Base-by-base conservation (phyloP, 2,888 invertebrate species). In the Drosophila neoperkinsi region DNA sequence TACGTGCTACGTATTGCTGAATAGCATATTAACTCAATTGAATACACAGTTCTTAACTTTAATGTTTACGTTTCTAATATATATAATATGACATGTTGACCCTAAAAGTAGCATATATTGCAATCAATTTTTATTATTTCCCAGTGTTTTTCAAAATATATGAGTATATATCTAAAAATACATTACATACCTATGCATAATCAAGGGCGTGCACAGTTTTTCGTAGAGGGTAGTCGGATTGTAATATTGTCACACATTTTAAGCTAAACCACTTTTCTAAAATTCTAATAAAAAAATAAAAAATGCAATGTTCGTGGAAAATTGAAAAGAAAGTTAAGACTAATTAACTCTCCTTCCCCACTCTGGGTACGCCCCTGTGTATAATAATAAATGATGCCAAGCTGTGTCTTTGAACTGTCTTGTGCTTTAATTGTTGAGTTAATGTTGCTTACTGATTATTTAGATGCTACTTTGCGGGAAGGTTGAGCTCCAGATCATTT, bases 351-450 rank as follows among this genome's bases (percentile, higher is more conserved):
- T 9, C n/a, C n/a, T 41, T 4, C 4, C 41, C 10, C 41, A 2
- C 10, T n/a, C 21, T 21, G 21, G 7, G 46, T 7, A 13, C 13
- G 13, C 46, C 46, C 21, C 21, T 46, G 7, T 10, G 28, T 64
- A 50, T 59, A 7, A n/a, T 46, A 16, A 61, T 59, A 28, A 63
- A 46, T 74, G 66, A 62, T 70, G 74, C 65, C 70, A 30, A 74
- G 56, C 55, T 73, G 64, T 84, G 80, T 84, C 72, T 87, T 87
- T 84, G 69, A 80, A 71, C 55, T 79, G 68, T 68, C 58, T 71
- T 69, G 53, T 58, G 31, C 21, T 68, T 74, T 49, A 13, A 68
- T 65, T 82, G 70, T 16, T 18, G 18, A 25, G 7, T 60, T 75
- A 43, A 65, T 53, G 33, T 60, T 41, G 16, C 50, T 60, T 65